Evolutionary conservation across 2,797 vertebrate species (phyloP).

Genomic region (Galago senegalensis): DNA sequence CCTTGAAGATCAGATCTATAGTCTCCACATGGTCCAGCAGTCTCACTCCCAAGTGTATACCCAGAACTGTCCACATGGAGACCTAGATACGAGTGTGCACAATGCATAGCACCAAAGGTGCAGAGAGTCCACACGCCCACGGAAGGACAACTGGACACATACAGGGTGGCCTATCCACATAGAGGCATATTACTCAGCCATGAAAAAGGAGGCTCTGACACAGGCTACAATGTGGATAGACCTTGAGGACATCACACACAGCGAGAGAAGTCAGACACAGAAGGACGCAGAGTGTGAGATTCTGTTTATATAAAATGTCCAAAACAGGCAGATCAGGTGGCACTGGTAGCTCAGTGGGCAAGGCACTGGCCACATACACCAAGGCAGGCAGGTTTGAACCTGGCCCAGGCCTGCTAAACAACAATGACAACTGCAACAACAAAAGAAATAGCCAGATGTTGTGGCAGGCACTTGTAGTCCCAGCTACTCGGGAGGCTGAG

Average conservation of each 20-base stretch:
- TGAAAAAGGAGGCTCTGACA: too few relatives aligned
- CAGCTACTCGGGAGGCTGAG: too few relatives aligned
- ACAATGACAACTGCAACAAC: too few relatives aligned
- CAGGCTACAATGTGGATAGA: accelerated
- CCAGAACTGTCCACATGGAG: background rate
- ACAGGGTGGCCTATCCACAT: accelerated
- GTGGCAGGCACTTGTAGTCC: too few relatives aligned
- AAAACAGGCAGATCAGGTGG: background rate
- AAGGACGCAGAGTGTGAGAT: too few relatives aligned
- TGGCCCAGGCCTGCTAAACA: too few relatives aligned
- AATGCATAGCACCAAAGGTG: background rate
- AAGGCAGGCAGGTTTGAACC: too few relatives aligned
- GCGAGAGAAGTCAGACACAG: background rate
- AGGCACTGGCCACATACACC: too few relatives aligned
- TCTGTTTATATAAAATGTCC: background rate
- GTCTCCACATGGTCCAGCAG: background rate
- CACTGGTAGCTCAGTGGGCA: background rate
- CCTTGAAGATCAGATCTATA: background rate
- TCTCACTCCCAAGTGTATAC: background rate
- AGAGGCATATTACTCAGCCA: background rate
- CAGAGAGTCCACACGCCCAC: accelerated
- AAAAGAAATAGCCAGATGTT: too few relatives aligned
- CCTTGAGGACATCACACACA: accelerated
- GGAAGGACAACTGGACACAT: accelerated
- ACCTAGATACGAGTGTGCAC: background rate